These are phyloP conservation scores for Drosophila biarmipes DNA, from an alignment of 1,140 invertebrate species.

Conservation along the genomic window DNA sequence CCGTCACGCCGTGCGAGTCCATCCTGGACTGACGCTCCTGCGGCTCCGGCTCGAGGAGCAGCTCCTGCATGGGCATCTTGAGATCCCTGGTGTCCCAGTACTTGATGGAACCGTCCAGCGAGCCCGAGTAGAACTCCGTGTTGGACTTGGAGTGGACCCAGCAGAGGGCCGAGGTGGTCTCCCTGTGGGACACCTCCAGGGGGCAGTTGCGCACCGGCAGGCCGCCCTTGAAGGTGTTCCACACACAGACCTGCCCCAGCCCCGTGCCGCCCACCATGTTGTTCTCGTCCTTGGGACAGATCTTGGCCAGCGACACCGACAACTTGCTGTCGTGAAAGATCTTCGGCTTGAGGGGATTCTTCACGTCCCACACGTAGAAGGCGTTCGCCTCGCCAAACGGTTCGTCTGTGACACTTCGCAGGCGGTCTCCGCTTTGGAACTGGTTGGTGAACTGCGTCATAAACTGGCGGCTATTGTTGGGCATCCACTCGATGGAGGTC, in stretches of 20 bases:
- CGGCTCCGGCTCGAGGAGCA: constrained; percentile 89
- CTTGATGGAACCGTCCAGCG: constrained; percentile 92
- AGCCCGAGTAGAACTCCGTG: constrained; percentile 93
- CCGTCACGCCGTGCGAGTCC: constrained; percentile 90
- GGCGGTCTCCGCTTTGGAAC: background rate
- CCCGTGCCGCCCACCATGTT: constrained; percentile 91
- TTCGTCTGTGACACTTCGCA: constrained; percentile 32
- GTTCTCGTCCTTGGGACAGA: constrained; percentile 93
- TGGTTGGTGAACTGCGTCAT: constrained; percentile 89
- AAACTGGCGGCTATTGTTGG: constrained; percentile 89
- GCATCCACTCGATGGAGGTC: constrained; percentile 93
- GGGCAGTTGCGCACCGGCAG: constrained; percentile 86
- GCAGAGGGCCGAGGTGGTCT: constrained; percentile 88
- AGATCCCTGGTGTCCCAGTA: constrained; percentile 94
- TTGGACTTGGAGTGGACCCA: constrained; percentile 92
- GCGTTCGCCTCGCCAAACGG: constrained; percentile 85
- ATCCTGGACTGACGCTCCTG: constrained; percentile 87
- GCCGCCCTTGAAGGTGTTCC: constrained; percentile 89
- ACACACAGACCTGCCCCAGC: constrained; percentile 92
- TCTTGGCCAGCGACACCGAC: constrained; percentile 91
- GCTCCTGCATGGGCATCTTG: constrained; percentile 89
- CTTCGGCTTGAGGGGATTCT: constrained; percentile 92
- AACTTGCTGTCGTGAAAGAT: constrained; percentile 88
- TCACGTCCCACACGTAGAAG: constrained; percentile 93
- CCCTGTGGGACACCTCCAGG: constrained; percentile 89